Evolutionary conservation across 2,113 vertebrate genomes (phyloP), one percentile per base, ranked within the genome.

Genomic region (Sisor rabdophorus): DNA sequence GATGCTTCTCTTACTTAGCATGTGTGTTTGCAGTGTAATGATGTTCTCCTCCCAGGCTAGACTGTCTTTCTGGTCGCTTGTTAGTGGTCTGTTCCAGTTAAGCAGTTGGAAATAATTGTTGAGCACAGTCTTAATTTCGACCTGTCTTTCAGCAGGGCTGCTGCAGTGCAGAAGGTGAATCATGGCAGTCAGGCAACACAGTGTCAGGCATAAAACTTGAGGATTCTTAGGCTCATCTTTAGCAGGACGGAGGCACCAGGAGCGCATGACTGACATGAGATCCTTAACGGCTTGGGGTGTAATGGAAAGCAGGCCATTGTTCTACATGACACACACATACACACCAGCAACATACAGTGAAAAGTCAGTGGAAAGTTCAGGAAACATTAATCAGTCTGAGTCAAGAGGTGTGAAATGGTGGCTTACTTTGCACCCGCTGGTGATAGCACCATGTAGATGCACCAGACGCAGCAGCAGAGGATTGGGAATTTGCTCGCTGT

Each of bases 21-120:
- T 98, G 85, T 92, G 91, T 77, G 94, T 93, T 7, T 94, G 90
- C 9, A 96, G 92, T 13, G 85, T 55, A 32, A 97, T 73, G 26
- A 95, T 90, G 16, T 85, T 91, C 3, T 94, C 93, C 74, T 95
- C 93, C 90, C 91, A 92, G 79, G 0, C 87, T 71, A 77, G 82
- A 30, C 54, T 84, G 40, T 88, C 79, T 4, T 52, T 81, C 77
- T 75, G 77, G 40, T 61, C 86, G 19, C 0, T 83, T 75, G 79
- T 80, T 20, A 84, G 54, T 13, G 91, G 92, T 6, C 92, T 91
- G 86, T 95, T 93, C 0, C 94, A 91, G 75, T 99, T 99, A 65
- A 99, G 94, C 67, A 98, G 88, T 75, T 90, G 91, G 85, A 99
- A 98, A 87, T 92, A 99, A 67, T 91, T 90, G 5, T 95, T 94